Base-by-base conservation (phyloP, 1,140 invertebrate genomes). In the Drosophila yakuba region DNA sequence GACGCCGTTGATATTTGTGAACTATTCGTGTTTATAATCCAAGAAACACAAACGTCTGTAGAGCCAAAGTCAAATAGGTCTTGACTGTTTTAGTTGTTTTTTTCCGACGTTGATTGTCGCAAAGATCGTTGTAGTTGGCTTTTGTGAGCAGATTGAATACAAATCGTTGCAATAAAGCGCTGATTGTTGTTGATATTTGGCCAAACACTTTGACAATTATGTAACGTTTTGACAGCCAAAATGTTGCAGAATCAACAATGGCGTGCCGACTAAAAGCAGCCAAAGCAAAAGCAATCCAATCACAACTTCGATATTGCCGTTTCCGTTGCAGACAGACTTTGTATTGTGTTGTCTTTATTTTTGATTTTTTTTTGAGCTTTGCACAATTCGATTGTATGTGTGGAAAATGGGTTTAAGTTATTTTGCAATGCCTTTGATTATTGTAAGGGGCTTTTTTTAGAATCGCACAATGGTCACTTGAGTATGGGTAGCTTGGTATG, bases 211-310 rank as follows among this genome's bases (percentile, higher is more conserved):
- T 85, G 82, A 86, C 82, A 86, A 86, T 86, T 86, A 86, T 86
- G 83, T 86, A 86, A 86, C 77, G 83, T 74, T 68, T 74, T 74
- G 69, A 69, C 76, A 79, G 58, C 67, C 76, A 78, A 74, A 74
- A 66, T 80, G 57, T 81, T 86, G 83, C 83, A 89, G 84, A 83
- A 83, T 83, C 84, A 79, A 88, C 81, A 89, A 88, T 78, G 58
- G 64, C 60, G 38, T 54, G 57, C 45, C 54, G 41, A 67, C 62
- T 63, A 64, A 58, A 43, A 62, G 32, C 28, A 23, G 54, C 55
- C 58, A 39, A 47, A 59, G 52, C 63, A 51, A 60, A 56, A 58
- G 62, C 43, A 54, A 64, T 63, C 59, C 64, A 47, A 52, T 71
- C 64, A 64, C 80, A 74, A 79, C 64, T 50, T 12, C 48, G 44